A percentile compares a stretch with the other conserved stretches of the same genome.
Conservation (phyloP, 2,113 vertebrate genomes). For the Pseudois nayaur region DNA sequence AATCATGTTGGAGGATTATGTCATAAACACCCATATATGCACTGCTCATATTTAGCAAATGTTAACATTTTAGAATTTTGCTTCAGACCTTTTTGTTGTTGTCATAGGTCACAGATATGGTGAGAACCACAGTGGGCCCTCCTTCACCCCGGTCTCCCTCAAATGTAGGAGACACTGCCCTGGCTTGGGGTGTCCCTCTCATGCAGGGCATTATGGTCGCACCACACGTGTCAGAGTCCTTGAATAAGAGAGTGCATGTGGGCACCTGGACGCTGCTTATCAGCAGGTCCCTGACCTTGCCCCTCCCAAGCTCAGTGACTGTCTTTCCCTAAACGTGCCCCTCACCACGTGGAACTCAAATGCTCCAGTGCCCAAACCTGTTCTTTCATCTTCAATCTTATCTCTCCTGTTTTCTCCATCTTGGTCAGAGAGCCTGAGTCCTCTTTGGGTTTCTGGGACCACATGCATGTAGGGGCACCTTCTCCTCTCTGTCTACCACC, state of each 20-base stretch:
- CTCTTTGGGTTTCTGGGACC: neutral
- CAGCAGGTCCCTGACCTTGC: neutral
- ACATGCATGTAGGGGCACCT: neutral
- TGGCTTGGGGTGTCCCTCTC: neutral
- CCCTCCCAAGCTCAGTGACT: too few species aligned
- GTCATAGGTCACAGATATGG: neutral
- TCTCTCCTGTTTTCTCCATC: neutral
- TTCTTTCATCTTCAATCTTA: neutral
- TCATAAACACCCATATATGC: neutral
- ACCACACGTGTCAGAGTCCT: neutral
- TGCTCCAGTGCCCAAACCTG: too few species aligned
- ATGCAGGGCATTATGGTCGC: neutral
- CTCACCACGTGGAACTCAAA: rapidly evolving
- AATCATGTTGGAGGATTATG: neutral
- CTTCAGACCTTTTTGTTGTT: neutral
- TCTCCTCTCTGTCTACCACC: neutral
- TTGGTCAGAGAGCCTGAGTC: neutral
- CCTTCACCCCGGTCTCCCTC: neutral
- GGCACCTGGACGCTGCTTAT: neutral
- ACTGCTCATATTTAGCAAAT: neutral
- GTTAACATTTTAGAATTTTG: neutral
- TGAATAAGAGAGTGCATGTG: neutral
- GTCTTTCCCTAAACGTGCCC: neutral
- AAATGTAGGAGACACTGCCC: neutral
- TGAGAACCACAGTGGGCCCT: neutral